These are phyloP conservation scores for Sapayoa aenigma DNA, from an alignment of 2,113 vertebrate species.

Conservation along the genomic window DNA sequence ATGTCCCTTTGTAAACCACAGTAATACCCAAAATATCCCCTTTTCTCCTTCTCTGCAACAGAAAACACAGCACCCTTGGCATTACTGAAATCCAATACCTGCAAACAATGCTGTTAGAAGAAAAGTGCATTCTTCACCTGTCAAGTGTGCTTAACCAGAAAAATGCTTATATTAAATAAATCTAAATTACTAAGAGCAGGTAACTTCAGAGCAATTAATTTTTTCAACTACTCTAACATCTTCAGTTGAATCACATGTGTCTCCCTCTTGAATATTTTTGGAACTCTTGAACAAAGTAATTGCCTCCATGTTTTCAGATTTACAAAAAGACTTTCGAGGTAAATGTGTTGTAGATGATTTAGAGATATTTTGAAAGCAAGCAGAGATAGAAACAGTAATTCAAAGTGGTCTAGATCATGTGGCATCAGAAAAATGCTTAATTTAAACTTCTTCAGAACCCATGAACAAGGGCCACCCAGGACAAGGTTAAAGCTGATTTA, in stretches of 20 bases:
- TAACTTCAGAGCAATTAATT: background rate
- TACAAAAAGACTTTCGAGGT: background rate
- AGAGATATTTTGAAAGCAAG: background rate
- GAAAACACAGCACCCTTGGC: background rate
- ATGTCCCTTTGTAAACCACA: background rate
- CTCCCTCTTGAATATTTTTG: background rate
- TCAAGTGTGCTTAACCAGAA: background rate
- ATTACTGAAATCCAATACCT: background rate
- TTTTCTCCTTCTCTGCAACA: background rate
- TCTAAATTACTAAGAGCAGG: background rate
- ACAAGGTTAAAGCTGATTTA: background rate
- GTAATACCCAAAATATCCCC: background rate
- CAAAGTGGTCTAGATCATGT: background rate
- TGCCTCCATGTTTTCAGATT: background rate
- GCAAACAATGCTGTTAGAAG: background rate
- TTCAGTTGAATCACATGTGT: background rate
- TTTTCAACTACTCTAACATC: background rate
- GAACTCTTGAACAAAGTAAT: background rate
- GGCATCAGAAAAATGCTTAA: background rate
- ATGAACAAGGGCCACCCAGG: background rate
- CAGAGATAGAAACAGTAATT: background rate
- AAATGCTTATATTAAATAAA: background rate
- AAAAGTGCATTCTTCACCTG: background rate
- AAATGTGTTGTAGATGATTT: background rate
- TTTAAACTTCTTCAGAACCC: background rate